Evolutionary conservation across 2,888 invertebrate species (phyloP).

Genomic region (Eumacrocentrus americanus): DNA sequence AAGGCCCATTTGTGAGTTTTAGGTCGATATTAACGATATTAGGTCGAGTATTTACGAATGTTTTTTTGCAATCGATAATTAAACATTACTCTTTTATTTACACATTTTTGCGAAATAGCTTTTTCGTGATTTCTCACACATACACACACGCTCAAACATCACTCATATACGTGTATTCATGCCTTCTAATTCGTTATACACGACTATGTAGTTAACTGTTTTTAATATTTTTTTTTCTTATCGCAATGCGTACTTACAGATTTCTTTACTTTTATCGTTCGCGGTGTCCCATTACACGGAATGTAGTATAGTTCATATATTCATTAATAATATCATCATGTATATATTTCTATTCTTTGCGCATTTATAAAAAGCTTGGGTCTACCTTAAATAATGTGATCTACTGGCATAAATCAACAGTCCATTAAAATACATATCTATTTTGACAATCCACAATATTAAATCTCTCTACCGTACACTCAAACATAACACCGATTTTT

Average conservation of each 20-base stretch:
- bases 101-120: constrained; percentile 11
- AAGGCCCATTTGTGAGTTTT: constrained; percentile 44
- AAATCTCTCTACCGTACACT: constrained; percentile 60
- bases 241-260: constrained; percentile 27
- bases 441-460: constrained; percentile 56
- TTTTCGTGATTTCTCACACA: not conserved
- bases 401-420: constrained; percentile 59
- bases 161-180: too few species aligned
- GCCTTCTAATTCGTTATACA: constrained; percentile 7
- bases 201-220: not conserved
- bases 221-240: constrained; percentile 34
- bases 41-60: constrained; percentile 19
- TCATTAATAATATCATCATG: constrained; percentile 32
- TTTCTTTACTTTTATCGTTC: constrained; percentile 35
- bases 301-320: constrained; percentile 36
- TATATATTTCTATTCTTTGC: constrained; percentile 47
- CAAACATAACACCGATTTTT: constrained; percentile 60
- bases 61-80: constrained; percentile 7
- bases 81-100: constrained; percentile 11
- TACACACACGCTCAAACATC: constrained; percentile 10
- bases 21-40: constrained; percentile 19
- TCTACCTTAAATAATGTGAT: constrained; percentile 54
- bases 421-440: constrained; percentile 58
- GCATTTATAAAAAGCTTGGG: constrained; percentile 56
- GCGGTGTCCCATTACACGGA: constrained; percentile 42